Percentiles rank a stretch among this genome's conserved stretches.
phyloP scores from a whole-genome alignment of 2,113 vertebrate genomes.

The Phalacrocorax aristotelis region DNA sequence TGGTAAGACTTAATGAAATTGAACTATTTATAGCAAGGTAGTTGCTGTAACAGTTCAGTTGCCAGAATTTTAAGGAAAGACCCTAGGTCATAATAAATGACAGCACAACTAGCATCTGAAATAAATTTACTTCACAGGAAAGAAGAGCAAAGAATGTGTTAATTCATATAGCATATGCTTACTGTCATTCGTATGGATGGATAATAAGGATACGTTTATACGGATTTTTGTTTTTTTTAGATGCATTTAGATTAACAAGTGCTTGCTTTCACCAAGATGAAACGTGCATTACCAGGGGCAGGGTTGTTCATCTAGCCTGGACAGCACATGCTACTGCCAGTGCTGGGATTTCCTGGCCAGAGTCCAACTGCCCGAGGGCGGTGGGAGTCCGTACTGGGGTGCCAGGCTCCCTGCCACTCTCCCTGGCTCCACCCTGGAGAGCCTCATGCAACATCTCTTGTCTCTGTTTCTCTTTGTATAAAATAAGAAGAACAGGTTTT shows the following conservation, averaged over 20 bases:
- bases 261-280: neutral
- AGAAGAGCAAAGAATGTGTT: neutral
- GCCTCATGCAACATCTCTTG: neutral
- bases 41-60: neutral
- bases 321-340: neutral
- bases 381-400: neutral
- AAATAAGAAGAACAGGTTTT: neutral
- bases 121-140: neutral
- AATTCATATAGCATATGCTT: neutral
- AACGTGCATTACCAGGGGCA: neutral
- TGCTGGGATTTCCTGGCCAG: neutral
- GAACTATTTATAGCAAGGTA: conserved; percentile 50
- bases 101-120: neutral
- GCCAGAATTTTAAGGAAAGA: conserved; percentile 10
- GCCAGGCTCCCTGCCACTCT: neutral
- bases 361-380: accelerated
- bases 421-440: neutral
- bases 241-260: neutral
- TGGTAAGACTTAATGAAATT: conserved; percentile 33
- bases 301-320: neutral
- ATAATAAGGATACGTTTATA: neutral
- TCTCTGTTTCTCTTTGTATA: neutral
- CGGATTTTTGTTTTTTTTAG: neutral
- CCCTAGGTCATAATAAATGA: neutral
- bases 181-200: neutral